Conservation (phyloP, 2,113 vertebrate genomes). For the Larimichthys polyactis region DNA sequence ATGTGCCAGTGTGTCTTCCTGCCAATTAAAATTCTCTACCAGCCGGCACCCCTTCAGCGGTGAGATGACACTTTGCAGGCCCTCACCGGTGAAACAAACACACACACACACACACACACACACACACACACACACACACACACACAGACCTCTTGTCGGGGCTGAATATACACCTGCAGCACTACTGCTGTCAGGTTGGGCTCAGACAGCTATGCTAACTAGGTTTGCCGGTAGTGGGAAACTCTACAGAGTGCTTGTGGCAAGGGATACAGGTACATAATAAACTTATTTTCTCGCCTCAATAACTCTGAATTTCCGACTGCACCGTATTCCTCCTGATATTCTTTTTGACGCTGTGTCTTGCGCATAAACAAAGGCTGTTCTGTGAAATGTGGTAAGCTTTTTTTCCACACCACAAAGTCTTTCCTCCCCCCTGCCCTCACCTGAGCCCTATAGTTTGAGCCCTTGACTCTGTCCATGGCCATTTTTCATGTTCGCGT, state of each 20-base stretch:
- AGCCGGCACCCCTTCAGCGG: constrained; percentile 46
- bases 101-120: constrained; percentile 21
- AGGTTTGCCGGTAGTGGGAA: constrained; percentile 47
- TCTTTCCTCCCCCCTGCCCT: background rate
- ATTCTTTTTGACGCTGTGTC: constrained; percentile 26
- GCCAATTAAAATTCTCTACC: constrained; percentile 73
- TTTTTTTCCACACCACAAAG: background rate
- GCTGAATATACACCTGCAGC: constrained; percentile 73
- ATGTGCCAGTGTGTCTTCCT: constrained; percentile 51
- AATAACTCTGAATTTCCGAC: constrained; percentile 10
- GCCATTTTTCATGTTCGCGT: constrained; percentile 7
- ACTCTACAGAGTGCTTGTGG: constrained; percentile 40
- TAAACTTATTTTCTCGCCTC: constrained; percentile 32
- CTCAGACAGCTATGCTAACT: constrained; percentile 59
- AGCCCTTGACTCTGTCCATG: background rate
- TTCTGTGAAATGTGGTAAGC: background rate
- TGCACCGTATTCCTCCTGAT: background rate
- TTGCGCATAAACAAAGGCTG: constrained; percentile 33
- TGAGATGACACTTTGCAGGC: constrained; percentile 66
- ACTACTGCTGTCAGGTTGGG: constrained; percentile 41
- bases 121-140: constrained; percentile 25
- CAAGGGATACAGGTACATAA: constrained; percentile 25
- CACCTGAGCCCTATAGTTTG: background rate
- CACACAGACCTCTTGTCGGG: constrained; percentile 22
- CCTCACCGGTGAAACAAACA: constrained; percentile 52